Conservation (phyloP, 1,140 invertebrate genomes). For the Bactericera cockerelli region DNA sequence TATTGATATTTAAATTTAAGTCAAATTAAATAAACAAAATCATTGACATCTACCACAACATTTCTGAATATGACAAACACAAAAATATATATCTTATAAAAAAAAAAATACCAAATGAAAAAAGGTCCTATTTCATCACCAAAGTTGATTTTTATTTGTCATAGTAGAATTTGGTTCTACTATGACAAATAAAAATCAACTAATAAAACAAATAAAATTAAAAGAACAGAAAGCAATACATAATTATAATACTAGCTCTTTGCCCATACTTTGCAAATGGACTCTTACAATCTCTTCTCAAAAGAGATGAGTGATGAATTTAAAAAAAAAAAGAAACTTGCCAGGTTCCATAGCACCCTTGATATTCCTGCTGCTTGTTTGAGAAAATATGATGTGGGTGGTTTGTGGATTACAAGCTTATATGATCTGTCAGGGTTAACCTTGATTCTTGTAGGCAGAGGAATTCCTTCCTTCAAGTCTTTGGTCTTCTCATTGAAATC, state of each 20-base stretch:
- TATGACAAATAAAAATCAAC: no score
- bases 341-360: conserved; percentile 64
- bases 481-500: conserved; percentile 94
- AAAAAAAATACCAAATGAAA: no score
- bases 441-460: conserved; percentile 60
- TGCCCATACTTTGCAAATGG: no score
- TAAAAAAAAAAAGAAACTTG: no score
- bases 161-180: no score
- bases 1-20: conserved; percentile 8
- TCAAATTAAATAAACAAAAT: conserved; percentile 11
- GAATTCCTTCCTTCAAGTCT: conserved; percentile 82
- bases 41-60: conserved; percentile 8
- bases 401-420: conserved; percentile 64
- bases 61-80: conserved; percentile 6
- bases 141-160: no score
- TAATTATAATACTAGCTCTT: no score
- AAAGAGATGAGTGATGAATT: no score
- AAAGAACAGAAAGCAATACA: no score
- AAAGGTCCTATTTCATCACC: no score
- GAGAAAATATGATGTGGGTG: conserved; percentile 72
- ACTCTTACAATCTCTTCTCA: no score
- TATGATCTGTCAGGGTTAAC: conserved; percentile 81
- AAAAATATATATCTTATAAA: conserved; percentile 15
- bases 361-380: conserved; percentile 88
- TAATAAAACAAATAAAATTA: no score